Evolutionary conservation across 2,797 vertebrate genomes (phyloP).

Genomic region (Gymnothorax reevesii): DNA sequence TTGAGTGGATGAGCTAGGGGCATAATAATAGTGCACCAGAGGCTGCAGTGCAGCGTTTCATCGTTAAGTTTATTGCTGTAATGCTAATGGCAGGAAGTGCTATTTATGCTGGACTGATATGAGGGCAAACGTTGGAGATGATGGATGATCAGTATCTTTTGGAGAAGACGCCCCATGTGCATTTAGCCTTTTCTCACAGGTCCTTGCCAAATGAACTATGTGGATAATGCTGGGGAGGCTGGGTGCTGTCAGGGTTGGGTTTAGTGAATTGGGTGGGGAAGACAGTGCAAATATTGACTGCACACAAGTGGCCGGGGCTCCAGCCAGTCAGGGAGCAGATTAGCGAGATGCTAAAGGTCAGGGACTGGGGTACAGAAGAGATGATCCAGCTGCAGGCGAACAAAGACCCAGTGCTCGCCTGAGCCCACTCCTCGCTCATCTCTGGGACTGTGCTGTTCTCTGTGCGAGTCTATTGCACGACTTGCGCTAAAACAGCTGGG

Average conservation of each 20-base stretch:
- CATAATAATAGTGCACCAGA: background rate
- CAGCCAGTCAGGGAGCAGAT: background rate
- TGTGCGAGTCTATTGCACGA: background rate
- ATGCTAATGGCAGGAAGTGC: conserved; percentile 17
- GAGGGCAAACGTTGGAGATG: background rate
- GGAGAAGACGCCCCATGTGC: background rate
- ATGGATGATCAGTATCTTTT: conserved; percentile 11
- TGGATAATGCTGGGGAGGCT: background rate
- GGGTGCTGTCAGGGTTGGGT: background rate
- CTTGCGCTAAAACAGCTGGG: background rate
- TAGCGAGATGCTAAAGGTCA: background rate
- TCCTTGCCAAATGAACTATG: background rate
- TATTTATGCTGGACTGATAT: conserved; percentile 13
- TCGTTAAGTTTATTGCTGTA: background rate
- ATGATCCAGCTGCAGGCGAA: conserved; percentile 18
- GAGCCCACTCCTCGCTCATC: background rate
- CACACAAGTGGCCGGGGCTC: background rate
- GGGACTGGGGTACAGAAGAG: background rate
- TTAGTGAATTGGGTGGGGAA: background rate
- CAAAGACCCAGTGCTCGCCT: background rate
- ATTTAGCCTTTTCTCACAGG: background rate
- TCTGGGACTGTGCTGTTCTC: conserved; percentile 18
- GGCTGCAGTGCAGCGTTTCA: background rate
- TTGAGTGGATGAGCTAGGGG: background rate
- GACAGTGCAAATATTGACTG: conserved; percentile 7